Evolutionary conservation across 2,797 vertebrate genomes (phyloP).

Genomic region (Lerista edwardsae): DNA sequence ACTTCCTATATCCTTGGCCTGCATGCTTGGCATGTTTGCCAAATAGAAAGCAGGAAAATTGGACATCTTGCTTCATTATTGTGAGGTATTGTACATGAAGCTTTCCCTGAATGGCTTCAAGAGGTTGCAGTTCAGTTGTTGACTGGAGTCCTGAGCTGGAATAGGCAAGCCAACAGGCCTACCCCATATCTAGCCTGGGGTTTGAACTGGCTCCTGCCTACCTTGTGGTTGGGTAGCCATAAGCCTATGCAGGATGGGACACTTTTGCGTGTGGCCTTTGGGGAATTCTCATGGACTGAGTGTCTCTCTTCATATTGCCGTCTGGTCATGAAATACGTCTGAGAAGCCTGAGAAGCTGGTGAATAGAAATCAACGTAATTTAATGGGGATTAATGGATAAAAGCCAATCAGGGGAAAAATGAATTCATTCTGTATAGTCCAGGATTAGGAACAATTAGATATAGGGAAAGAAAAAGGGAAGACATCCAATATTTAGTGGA

Average conservation of each 20-base stretch:
- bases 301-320: slow-evolving; percentile 9
- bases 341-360: slow-evolving; percentile 22
- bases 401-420: slow-evolving; percentile 48
- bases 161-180: too few species aligned
- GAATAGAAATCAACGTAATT: slow-evolving; percentile 44
- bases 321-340: background rate
- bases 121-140: too few species aligned
- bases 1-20: background rate
- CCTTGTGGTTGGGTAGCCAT: background rate
- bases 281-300: background rate
- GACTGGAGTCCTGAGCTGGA: too few species aligned
- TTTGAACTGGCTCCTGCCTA: background rate
- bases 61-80: background rate
- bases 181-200: too few species aligned
- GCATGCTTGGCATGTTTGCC: background rate
- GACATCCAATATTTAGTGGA: background rate
- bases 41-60: background rate
- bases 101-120: too few species aligned
- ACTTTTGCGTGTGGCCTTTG: background rate
- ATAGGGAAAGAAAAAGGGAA: background rate
- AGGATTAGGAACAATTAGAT: slow-evolving; percentile 48
- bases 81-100: too few species aligned
- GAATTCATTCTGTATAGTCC: slow-evolving; percentile 50
- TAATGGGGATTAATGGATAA: slow-evolving; percentile 37
- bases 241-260: background rate